Conservation (phyloP, 2,797 vertebrate genomes). For the Antrozous pallidus region DNA sequence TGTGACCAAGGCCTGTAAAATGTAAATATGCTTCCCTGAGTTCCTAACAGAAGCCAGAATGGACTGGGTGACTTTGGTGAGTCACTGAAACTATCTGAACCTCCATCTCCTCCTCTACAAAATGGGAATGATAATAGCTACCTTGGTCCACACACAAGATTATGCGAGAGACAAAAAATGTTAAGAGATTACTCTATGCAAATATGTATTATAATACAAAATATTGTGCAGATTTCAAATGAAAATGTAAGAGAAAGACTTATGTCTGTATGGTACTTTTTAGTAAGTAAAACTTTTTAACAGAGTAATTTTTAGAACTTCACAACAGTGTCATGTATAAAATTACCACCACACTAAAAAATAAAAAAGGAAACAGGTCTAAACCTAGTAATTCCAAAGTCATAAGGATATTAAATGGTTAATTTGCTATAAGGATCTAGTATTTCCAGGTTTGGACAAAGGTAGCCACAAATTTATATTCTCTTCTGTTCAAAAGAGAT, state of each 20-base stretch:
- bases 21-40: neutral
- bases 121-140: neutral
- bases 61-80: neutral
- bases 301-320: neutral
- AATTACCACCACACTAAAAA: neutral
- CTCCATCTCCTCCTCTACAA: neutral
- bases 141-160: neutral
- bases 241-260: neutral
- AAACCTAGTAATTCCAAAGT: neutral
- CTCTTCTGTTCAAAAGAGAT: neutral
- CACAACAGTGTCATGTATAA: neutral
- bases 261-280: neutral
- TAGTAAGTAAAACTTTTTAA: neutral
- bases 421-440: neutral
- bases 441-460: neutral
- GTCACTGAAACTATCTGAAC: neutral
- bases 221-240: neutral
- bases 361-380: neutral
- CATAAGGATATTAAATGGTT: neutral
- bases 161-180: neutral
- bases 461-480: neutral
- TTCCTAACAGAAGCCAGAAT: neutral
- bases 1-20: constrained; percentile 12
- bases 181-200: neutral
- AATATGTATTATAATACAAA: neutral